phyloP scores from a whole-genome alignment of 2,113 vertebrate genomes.

The Cololabis saira region DNA sequence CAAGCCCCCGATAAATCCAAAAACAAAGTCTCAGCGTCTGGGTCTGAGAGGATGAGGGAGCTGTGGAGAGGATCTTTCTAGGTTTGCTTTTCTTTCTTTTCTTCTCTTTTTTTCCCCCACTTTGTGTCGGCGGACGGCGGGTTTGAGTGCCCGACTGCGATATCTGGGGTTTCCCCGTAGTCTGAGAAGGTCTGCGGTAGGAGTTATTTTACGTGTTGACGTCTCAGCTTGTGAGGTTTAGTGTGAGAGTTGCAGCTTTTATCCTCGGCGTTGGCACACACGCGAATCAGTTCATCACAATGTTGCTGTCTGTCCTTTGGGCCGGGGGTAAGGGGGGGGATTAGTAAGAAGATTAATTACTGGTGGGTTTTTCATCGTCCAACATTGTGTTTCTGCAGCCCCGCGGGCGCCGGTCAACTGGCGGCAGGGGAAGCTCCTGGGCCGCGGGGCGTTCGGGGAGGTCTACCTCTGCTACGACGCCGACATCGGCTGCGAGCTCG shows the following conservation, averaged over 20 bases:
- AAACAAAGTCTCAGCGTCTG: conserved; percentile 61
- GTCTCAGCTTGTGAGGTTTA: conserved; percentile 45
- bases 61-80: conserved; percentile 16
- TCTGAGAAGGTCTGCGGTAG: conserved; percentile 49
- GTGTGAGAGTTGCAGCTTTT: conserved; percentile 22
- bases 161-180: conserved; percentile 42
- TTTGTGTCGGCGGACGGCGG: conserved; percentile 7
- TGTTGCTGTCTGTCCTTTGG: conserved; percentile 24
- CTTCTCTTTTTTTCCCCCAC: too few relatives aligned
- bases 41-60: conserved; percentile 35
- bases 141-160: conserved; percentile 44
- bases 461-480: conserved; percentile 93
- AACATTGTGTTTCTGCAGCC: conserved; percentile 71
- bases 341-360: conserved; percentile 32
- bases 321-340: conserved; percentile 22
- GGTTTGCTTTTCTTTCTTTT: conserved; percentile 8
- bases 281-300: conserved; percentile 37
- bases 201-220: conserved; percentile 49
- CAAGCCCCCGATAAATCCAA: conserved; percentile 35
- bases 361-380: conserved; percentile 52
- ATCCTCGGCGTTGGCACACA: conserved; percentile 20
- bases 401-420: conserved; percentile 92
- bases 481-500: conserved; percentile 90
- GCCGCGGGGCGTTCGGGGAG: conserved; percentile 91
- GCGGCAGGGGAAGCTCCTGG: conserved; percentile 90